Percentiles rank a stretch among this genome's conserved stretches.
phyloP scores from a whole-genome alignment of 1,140 invertebrate species.

The Mya arenaria region DNA sequence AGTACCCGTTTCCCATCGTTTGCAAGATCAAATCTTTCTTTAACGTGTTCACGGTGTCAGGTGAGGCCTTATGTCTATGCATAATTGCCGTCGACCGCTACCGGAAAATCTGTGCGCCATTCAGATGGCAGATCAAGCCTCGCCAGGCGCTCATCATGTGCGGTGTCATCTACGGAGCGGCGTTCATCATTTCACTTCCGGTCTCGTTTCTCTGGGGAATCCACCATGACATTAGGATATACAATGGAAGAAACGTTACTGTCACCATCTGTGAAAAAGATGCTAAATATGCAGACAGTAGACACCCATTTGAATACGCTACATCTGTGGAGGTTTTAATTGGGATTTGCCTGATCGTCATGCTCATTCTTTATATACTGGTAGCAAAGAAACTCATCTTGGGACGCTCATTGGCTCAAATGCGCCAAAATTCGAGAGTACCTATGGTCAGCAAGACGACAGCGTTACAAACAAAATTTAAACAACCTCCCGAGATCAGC shows the following conservation, averaged over 20 bases:
- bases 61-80: constrained; percentile 56
- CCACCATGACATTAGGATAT: neutral
- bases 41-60: constrained; percentile 61
- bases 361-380: constrained; percentile 2
- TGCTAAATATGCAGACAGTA: neutral
- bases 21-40: constrained; percentile 63
- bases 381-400: neutral
- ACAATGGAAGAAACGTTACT: neutral
- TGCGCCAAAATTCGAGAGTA: neutral
- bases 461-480: no score
- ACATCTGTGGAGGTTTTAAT: neutral
- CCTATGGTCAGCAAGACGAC: neutral
- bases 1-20: constrained; percentile 44
- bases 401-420: neutral
- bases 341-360: neutral
- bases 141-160: neutral
- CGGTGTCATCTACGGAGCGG: neutral
- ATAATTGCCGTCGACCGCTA: constrained; percentile 64
- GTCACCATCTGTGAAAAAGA: constrained; percentile 45
- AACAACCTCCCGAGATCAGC: no score
- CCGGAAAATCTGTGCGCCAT: constrained; percentile 60
- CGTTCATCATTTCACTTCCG: neutral
- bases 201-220: constrained; percentile 20
- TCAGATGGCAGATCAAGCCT: constrained; percentile 51
- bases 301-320: neutral